Evolutionary conservation across 2,113 vertebrate species (phyloP).

Genomic region (Ancistrus triradiatus): DNA sequence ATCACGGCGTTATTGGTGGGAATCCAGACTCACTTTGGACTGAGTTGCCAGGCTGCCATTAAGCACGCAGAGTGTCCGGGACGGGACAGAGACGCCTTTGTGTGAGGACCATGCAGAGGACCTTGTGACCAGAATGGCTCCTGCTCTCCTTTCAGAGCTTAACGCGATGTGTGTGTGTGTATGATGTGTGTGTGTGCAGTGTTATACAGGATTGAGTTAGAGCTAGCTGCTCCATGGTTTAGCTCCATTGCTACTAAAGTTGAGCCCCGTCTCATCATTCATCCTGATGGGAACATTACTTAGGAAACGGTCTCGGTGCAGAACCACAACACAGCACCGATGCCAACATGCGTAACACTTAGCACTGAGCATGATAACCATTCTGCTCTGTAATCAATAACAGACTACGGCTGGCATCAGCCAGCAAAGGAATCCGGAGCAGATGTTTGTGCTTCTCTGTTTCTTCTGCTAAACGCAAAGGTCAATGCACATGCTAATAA

Average conservation of each 20-base stretch:
- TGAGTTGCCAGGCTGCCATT: slow-evolving; percentile 38
- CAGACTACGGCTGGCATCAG: background rate
- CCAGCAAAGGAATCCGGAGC: background rate
- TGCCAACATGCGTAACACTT: slow-evolving; percentile 4
- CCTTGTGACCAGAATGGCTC: slow-evolving; percentile 61
- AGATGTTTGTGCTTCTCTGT: too few relatives aligned
- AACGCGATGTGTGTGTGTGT: slow-evolving; percentile 1
- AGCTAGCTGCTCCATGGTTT: background rate
- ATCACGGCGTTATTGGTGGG: background rate
- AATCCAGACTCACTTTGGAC: slow-evolving; percentile 17
- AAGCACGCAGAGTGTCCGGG: slow-evolving; percentile 33
- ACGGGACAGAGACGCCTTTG: slow-evolving; percentile 67
- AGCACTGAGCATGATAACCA: background rate
- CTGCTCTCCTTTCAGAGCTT: slow-evolving; percentile 54
- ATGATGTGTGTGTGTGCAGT: slow-evolving; percentile 6
- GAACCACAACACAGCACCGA: background rate
- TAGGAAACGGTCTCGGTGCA: background rate
- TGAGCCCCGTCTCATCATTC: slow-evolving; percentile 3
- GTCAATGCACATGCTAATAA: too few relatives aligned
- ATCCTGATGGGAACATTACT: slow-evolving; percentile 2
- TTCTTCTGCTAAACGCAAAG: too few relatives aligned
- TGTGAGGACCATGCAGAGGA: slow-evolving; percentile 55
- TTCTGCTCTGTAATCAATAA: slow-evolving; percentile 16
- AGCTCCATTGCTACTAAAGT: slow-evolving; percentile 8
- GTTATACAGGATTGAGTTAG: slow-evolving; percentile 11